phyloP scores from a whole-genome alignment of 1,140 invertebrate genomes.

The Agraylea sexmaculata region DNA sequence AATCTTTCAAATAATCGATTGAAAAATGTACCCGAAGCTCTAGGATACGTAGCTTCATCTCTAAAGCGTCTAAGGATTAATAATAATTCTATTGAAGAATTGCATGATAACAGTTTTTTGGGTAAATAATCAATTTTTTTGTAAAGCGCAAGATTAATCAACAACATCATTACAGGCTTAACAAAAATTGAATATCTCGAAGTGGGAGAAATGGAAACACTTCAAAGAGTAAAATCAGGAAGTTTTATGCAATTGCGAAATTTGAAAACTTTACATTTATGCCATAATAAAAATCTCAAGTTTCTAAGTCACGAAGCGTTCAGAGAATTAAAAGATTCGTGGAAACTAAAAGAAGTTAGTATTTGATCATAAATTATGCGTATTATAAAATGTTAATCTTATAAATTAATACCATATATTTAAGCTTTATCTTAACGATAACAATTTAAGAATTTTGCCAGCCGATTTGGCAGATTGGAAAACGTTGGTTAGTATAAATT shows the following conservation, averaged over 20 bases:
- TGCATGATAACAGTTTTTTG: constrained; percentile 43
- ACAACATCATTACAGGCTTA: constrained; percentile 29
- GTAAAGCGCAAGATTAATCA: constrained; percentile 3
- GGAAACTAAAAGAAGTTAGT: constrained; percentile 40
- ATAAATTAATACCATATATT: constrained; percentile 14
- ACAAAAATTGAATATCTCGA: constrained; percentile 41
- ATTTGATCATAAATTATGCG: neutral
- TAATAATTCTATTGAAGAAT: constrained; percentile 41
- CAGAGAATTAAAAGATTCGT: constrained; percentile 32
- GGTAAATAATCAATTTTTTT: constrained; percentile 26
- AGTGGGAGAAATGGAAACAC: constrained; percentile 39
- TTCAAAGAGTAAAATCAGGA: constrained; percentile 40
- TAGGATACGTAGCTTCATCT: constrained; percentile 36
- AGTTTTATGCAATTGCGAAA: constrained; percentile 39
- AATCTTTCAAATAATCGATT: constrained; percentile 46
- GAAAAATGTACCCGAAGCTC: constrained; percentile 39
- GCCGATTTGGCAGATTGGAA: constrained; percentile 34
- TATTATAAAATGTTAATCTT: neutral
- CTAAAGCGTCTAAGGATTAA: constrained; percentile 44
- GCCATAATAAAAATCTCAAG: constrained; percentile 35
- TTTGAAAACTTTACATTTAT: constrained; percentile 38
- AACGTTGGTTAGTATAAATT: constrained; percentile 35
- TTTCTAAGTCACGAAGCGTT: constrained; percentile 43
- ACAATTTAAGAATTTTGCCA: constrained; percentile 37
- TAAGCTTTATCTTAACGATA: constrained; percentile 41